Evolutionary conservation across 2,888 invertebrate species (phyloP).

Genomic region (Apamea anceps): DNA sequence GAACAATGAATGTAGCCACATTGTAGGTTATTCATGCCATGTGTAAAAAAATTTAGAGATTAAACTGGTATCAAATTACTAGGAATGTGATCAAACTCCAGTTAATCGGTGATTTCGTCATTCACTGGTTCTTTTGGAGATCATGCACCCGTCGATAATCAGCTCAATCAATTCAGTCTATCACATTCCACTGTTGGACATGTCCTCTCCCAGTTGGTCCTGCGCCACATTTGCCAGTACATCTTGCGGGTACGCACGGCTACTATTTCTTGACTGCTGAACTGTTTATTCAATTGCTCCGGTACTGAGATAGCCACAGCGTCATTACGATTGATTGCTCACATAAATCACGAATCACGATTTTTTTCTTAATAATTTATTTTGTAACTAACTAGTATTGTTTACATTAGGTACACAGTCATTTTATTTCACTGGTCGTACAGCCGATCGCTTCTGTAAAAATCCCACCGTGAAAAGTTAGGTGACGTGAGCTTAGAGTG

Average conservation of each 20-base stretch:
- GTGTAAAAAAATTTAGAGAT: background rate
- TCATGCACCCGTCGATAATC: background rate
- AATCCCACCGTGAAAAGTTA: too few relatives aligned
- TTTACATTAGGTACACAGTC: background rate
- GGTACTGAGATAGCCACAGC: constrained; percentile 14
- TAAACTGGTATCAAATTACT: background rate
- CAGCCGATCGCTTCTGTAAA: too few relatives aligned
- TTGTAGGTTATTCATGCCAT: background rate
- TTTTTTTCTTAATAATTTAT: constrained; percentile 10
- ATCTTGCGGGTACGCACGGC: too few relatives aligned
- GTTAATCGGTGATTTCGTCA: background rate
- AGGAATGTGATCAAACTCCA: background rate
- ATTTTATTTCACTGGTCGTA: constrained; percentile 20
- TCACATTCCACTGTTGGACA: background rate
- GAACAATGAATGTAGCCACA: background rate
- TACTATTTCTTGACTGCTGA: constrained; percentile 6
- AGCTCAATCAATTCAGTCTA: constrained; percentile 1
- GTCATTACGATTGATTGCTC: constrained; percentile 17
- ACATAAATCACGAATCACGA: constrained; percentile 33
- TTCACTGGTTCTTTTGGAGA: background rate
- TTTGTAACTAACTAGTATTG: constrained; percentile 1
- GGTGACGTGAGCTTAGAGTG: too few relatives aligned
- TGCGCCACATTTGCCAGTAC: background rate
- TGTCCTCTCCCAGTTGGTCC: background rate
- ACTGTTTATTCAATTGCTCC: constrained; percentile 33